Evolutionary conservation across 1,140 invertebrate genomes (phyloP), one percentile per base, ranked within the genome.

Genomic region (Papilio polytes): DNA sequence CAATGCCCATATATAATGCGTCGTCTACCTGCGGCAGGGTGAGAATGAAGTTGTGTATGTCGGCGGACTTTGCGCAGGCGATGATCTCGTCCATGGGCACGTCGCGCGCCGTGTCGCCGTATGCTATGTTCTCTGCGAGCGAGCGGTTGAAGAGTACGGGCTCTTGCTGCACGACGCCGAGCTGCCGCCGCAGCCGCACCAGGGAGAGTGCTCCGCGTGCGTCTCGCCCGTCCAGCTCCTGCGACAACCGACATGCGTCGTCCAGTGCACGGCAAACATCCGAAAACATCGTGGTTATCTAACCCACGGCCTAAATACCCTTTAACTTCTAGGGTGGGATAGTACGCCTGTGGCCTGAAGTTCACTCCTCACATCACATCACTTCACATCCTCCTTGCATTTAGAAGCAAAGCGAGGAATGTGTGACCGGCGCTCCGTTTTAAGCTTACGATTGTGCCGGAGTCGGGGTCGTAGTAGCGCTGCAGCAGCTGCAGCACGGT

Each of bases 41-140:
- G 13, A 95, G 96, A n/a, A 98, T 98, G 87, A 98, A 98, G 80
- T 96, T 96, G 88, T 98, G 97, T 26, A 97, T 98, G 89, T 98
- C 98, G 0, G 98, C 98, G 81, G 96, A 95, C 80, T 96, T 96
- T 4, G 97, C 97, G 4, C 97, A 96, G 2, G 93, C 89, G 78
- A 97, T 95, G 46, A 98, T 96, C 81, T 98, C 97, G 81, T 94
- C 82, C 92, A 96, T 95, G 15, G 91, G 81, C 0, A 96, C 92
- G 8, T 95, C 91, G 10, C 96, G 89, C 9, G 91, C 92, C 88
- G 97, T 97, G 88, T 97, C 96, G 1, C 97, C 97, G 89, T 98
- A 98, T 0, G 96, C 95, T 83, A 98, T 97, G 90, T 98, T 98
- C 78, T 98, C 97, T 3, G 91, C 93, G 46, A 98, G 97, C 8